Evolutionary conservation across 1,140 invertebrate species (phyloP), one percentile per base, ranked within the genome.

Genomic region (Mylabris phalerata): DNA sequence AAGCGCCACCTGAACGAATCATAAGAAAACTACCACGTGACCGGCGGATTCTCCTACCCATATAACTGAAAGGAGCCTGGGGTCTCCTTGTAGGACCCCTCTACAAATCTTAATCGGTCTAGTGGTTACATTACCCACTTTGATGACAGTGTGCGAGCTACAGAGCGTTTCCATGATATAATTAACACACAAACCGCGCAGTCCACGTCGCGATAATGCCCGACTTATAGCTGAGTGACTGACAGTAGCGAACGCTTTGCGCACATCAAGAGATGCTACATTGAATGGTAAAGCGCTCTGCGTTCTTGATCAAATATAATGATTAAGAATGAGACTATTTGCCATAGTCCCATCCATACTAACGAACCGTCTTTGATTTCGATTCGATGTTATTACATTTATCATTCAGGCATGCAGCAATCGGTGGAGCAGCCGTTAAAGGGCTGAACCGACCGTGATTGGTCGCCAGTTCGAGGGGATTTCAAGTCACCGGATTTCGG

Each of bases 71-170:
- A n/a, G n/a, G n/a, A n/a, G n/a, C n/a, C n/a, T n/a, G n/a, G 13
- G 74, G 48, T 80, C 77, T 0, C 79, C 78, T 51, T 80, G 79
- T 46, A 75, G 71, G 1, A 79, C 77, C 0, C 76, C 78, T 26
- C 64, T 57, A 0, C 61, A 62, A 9, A 68, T 57, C 10, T 32
- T 48, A 5, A 67, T 63, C 59, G 60, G 60, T 7, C 27, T 38
- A 43, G 62, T 66, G n/a, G 41, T 38, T 1, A 54, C 25, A 0
- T 50, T 55, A 25, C 58, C 55, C 0, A 68, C 64, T 19, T 48
- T 48, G 26, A 51, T 60, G 9, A 67, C 71, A 1, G 50, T 57
- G 19, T 19, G 1, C 0, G 67, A 59, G 44, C 60, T 52, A 0
- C 47, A 70, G 69, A 13, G n/a, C 6, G 65, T 27, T 9, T 50